These are phyloP conservation scores for Amblyraja radiata DNA, from an alignment of 2,797 vertebrate species.

Conservation along the genomic window DNA sequence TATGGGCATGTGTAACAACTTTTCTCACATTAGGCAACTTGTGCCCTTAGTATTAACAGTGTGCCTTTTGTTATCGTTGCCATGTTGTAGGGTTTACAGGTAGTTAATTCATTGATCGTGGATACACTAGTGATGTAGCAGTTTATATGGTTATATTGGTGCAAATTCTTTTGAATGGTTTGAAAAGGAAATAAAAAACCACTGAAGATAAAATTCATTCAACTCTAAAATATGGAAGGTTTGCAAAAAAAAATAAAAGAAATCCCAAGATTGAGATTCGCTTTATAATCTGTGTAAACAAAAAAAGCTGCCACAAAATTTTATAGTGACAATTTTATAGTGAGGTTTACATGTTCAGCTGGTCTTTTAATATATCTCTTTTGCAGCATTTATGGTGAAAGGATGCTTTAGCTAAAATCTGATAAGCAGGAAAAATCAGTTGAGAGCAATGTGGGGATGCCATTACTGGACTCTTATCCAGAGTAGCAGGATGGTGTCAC, in stretches of 20 bases:
- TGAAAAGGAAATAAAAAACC: background rate
- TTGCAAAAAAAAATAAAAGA: background rate
- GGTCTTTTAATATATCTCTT: background rate
- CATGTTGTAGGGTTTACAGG: constrained; percentile 54
- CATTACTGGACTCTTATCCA: too few relatives aligned
- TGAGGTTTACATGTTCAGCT: background rate
- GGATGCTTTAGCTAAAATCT: background rate
- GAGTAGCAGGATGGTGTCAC: too few relatives aligned
- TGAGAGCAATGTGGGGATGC: background rate
- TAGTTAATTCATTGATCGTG: constrained; percentile 54
- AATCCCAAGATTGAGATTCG: background rate
- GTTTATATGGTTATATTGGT: background rate
- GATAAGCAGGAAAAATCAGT: background rate
- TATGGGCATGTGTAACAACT: background rate
- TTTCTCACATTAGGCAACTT: constrained; percentile 55
- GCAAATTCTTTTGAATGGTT: background rate
- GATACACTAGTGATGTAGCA: constrained; percentile 37
- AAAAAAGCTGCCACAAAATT: constrained; percentile 23
- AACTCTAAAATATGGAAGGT: background rate
- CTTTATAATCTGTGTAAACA: background rate
- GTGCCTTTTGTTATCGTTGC: constrained; percentile 82
- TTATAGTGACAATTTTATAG: background rate
- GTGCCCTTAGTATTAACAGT: constrained; percentile 77
- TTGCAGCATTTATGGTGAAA: background rate
- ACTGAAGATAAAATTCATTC: background rate